Evolutionary conservation across 2,797 vertebrate genomes (phyloP).

Genomic region (Rhinophrynus dorsalis): DNA sequence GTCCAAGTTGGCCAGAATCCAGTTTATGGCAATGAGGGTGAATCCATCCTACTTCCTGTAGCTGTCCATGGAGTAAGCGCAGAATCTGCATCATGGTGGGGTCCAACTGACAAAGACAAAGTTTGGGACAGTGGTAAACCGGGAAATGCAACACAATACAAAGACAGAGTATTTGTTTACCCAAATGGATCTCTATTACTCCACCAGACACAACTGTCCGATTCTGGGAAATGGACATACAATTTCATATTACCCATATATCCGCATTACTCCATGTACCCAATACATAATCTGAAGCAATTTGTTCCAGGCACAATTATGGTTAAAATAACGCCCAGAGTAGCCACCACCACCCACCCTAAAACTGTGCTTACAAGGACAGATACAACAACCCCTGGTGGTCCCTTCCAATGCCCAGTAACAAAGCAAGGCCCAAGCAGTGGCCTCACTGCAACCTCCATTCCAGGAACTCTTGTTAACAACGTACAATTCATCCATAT

Average conservation of each 20-base stretch:
- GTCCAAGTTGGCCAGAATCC: not conserved
- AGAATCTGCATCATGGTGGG: not conserved
- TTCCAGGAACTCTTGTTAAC: not conserved
- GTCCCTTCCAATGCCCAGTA: not conserved
- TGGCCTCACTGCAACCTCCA: not conserved
- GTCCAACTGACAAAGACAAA: not conserved
- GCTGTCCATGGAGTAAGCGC: not conserved
- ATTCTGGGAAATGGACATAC: not conserved
- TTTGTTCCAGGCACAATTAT: not conserved
- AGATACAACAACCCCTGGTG: not conserved
- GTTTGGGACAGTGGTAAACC: too few relatives aligned
- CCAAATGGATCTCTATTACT: not conserved
- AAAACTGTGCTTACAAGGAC: too few relatives aligned
- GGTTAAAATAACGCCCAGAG: not conserved
- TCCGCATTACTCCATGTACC: not conserved
- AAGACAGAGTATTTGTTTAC: not conserved
- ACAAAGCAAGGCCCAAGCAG: not conserved
- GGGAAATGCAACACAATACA: not conserved
- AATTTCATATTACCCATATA: not conserved
- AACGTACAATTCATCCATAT: not conserved
- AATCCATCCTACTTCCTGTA: not conserved
- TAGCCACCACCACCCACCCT: not conserved
- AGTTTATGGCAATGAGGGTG: not conserved
- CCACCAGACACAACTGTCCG: not conserved
- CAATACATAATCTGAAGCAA: not conserved